Evolutionary conservation across 2,888 invertebrate genomes (phyloP), one percentile per base, ranked within the genome.

Genomic region (Globia sparganii): DNA sequence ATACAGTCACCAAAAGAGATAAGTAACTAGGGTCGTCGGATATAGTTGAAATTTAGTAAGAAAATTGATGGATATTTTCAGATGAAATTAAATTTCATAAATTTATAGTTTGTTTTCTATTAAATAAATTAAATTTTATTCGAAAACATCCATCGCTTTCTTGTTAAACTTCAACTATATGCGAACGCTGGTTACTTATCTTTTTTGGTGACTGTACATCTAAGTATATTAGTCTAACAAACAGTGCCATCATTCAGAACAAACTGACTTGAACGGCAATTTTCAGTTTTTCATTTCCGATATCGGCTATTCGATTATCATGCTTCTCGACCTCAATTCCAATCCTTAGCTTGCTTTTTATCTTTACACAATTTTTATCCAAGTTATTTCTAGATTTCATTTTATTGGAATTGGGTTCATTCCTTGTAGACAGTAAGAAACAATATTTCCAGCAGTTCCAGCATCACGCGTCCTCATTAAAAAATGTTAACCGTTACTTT

Each of bases 271-370:
- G 25, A 43, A 25, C 34, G 21, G 5, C 18, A 21, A 46, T 34
- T 13, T 13, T 46, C 34, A 21, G 70, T 71, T 71, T 71, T 37
- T 72, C 21, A 72, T 70, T 71, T 70, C 28, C 71, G 9, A 37
- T 46, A 21, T 46, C 46, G 21, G 34, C n/a, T 46, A 46, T 72
- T 72, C 18, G 69, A 34, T 46, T n/a, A 71, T n/a, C 4, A 21
- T 66, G 25, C 6, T 43, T 4, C 13, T n/a, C n/a, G n/a, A 71
- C 69, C 69, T 71, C 31, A n/a, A 67, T 67, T 43, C 13, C 71
- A 67, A 43, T 70, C 9, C 21, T 11, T 31, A 31, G 31, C 43
- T 43, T 66, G 31, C 28, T 18, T 70, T 69, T 66, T 31, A 11
- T 43, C 9, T 43, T 25, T 31, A 72, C 4, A 46, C 25, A 68